Evolutionary conservation across 1,140 invertebrate genomes (phyloP).

Genomic region (Brachionus paranguensis): DNA sequence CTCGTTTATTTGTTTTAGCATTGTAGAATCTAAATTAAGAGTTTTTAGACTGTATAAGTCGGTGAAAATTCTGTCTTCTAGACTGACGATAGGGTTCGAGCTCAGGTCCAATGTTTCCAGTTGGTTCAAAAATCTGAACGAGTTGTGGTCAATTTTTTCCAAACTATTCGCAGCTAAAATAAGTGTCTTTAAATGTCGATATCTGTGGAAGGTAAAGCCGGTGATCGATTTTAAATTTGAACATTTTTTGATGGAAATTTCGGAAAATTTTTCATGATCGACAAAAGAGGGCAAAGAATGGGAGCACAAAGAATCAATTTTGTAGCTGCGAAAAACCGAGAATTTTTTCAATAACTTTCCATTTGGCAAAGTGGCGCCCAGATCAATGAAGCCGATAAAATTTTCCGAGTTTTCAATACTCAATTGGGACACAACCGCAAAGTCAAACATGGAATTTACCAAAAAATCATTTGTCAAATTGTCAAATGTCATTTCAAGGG

Average conservation of each 20-base stretch:
- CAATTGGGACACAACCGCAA: not conserved
- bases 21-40: not conserved
- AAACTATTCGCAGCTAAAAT: not conserved
- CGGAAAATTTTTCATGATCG: not conserved
- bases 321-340: not conserved
- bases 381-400: conserved; percentile 37
- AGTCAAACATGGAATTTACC: conserved; percentile 24
- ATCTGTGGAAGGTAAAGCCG: not conserved
- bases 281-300: conserved; percentile 36
- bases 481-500: not conserved
- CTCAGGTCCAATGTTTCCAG: conserved; percentile 14
- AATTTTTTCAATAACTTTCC: conserved; percentile 23
- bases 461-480: not conserved
- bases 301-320: conserved; percentile 27
- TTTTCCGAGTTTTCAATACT: not conserved
- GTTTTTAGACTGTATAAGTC: conserved; percentile 32
- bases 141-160: not conserved
- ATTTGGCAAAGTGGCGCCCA: not conserved
- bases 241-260: conserved; percentile 34
- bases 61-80: not conserved
- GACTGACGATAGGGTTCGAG: not conserved
- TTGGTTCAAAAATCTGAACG: conserved; percentile 12
- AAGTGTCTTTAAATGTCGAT: conserved; percentile 18
- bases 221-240: not conserved
- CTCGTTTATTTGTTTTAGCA: not conserved